Base-by-base conservation (phyloP, 2,888 invertebrate species). In the Hirtodrosophila alboralis region DNA sequence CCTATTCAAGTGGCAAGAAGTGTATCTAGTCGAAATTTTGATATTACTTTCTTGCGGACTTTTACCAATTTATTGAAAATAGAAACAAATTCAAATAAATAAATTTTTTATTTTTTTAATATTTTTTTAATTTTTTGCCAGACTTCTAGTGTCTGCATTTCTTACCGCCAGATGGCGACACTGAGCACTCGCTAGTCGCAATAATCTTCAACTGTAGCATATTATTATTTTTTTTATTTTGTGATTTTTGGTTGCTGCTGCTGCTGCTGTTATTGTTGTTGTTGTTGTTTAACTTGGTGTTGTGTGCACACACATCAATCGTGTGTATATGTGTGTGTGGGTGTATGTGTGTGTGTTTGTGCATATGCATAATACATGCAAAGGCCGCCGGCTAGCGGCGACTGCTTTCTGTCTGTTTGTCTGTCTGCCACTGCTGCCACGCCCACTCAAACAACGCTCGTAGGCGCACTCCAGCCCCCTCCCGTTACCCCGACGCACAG, bases 301-400 rank as follows among this genome's bases (percentile, higher is more conserved):
- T 52, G n/a, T 58, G 61, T 64, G 56, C 53, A 58, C 60, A 60
- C 57, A 58, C 59, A 68, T 63, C 63, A 66, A 54, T 72, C 56
- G 27, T 62, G 40, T 23, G 16, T 57, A 27, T 27, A 28, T 38
- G 26, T 47, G 43, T 33, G 16, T 33, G 28, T 28, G 30, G 36
- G 26, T 47, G 43, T 33, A 13, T 33, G 28, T 28, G 30, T 12
- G 21, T 47, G 38, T 40, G 30, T 51, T 33, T 18, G 34, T 48
- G 33, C 53, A 51, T 47, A 73, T 79, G 79, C 84, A 84, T 80
- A 74, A 79, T 74, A 61, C 70, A 79, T 79, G 65, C 54, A 65
- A 56, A 56, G 56, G 60, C 75, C 61, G 68, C 54, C 61, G 56
- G 57, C 58, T 37, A 63, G 54, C 53, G 53, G 31, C 45, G 43